These are phyloP conservation scores for Pantherophis guttatus DNA, from an alignment of 2,113 vertebrate genomes.

Conservation along the genomic window DNA sequence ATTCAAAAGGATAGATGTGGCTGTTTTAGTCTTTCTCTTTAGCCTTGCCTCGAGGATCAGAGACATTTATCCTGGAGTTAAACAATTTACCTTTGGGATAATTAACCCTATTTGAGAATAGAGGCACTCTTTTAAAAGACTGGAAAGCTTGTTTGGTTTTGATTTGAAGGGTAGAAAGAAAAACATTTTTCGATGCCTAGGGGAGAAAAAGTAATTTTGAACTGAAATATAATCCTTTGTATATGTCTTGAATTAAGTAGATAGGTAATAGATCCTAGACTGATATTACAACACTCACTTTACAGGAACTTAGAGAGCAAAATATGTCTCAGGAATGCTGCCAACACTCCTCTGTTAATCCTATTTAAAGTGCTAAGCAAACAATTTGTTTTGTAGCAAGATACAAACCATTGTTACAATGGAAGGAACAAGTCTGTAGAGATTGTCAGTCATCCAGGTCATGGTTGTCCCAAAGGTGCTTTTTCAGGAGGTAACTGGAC, in stretches of 20 bases:
- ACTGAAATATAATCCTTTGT: background rate
- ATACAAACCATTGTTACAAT: background rate
- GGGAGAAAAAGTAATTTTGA: background rate
- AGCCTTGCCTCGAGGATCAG: background rate
- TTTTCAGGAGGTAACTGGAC: too few relatives aligned
- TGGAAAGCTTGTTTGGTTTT: background rate
- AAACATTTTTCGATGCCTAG: background rate
- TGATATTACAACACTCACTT: background rate
- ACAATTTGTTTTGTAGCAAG: background rate
- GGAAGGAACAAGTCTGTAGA: background rate
- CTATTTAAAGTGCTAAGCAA: background rate
- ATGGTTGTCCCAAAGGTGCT: too few relatives aligned
- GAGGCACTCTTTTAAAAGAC: background rate
- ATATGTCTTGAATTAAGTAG: background rate
- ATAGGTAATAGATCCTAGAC: background rate
- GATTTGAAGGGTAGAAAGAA: background rate
- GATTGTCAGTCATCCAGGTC: too few relatives aligned
- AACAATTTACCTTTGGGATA: background rate
- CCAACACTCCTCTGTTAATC: background rate
- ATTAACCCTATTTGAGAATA: background rate
- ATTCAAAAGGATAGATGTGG: background rate
- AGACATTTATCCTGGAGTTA: background rate
- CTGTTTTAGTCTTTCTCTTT: background rate
- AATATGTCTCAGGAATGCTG: background rate
- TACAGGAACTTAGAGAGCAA: background rate